phyloP scores from a whole-genome alignment of 2,888 invertebrate species.

The Orthosia cruda region DNA sequence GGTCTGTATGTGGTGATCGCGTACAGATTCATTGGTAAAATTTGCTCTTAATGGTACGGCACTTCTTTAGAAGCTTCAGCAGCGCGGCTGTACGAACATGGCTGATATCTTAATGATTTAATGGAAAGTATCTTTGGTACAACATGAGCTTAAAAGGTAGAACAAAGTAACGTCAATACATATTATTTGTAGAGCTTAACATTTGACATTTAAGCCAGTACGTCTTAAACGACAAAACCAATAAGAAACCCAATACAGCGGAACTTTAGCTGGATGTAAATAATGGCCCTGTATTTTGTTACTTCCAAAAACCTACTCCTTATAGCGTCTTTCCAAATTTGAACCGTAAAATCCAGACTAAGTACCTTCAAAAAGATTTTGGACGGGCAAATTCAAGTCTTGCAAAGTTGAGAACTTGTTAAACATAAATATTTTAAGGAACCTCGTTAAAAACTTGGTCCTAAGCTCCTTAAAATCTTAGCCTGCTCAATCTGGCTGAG shows the following conservation, averaged over 20 bases:
- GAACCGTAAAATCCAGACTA: conserved; percentile 20
- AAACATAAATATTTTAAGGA: conserved; percentile 46
- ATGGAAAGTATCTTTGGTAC: neutral
- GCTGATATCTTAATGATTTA: neutral
- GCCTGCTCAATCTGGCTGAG: conserved; percentile 6
- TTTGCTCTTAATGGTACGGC: no score
- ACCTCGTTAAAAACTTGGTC: conserved; percentile 47
- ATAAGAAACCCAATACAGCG: conserved; percentile 47
- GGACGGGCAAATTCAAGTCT: neutral
- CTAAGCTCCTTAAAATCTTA: conserved; percentile 21
- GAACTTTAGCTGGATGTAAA: conserved; percentile 30
- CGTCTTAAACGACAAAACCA: conserved; percentile 18
- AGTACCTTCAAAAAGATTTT: conserved; percentile 14
- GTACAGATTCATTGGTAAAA: no score
- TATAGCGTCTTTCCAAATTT: conserved; percentile 5
- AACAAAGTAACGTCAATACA: neutral
- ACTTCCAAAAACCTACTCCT: conserved; percentile 23
- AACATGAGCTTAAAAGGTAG: neutral
- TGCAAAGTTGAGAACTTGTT: conserved; percentile 24
- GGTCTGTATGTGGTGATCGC: no score
- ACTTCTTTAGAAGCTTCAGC: neutral
- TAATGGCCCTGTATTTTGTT: conserved; percentile 41
- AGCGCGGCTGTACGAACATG: neutral
- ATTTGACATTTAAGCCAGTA: conserved; percentile 32
- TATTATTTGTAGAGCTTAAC: neutral